phyloP scores from a whole-genome alignment of 2,797 vertebrate genomes.

The Tarsius wallacei region DNA sequence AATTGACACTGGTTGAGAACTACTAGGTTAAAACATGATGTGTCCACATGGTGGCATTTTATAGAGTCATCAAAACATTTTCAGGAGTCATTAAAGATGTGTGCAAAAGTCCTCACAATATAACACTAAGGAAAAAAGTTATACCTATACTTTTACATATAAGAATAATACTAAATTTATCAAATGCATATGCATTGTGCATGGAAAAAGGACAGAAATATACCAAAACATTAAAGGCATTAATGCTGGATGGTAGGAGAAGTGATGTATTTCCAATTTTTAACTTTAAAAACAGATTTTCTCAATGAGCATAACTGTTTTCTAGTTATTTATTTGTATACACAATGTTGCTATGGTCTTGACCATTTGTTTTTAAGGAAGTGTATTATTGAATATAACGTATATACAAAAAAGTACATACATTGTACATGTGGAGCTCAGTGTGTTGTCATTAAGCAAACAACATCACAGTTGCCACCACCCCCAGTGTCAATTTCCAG shows the following conservation, averaged over 20 bases:
- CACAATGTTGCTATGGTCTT: background rate
- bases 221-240: background rate
- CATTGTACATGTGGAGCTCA: background rate
- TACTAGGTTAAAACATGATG: background rate
- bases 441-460: background rate
- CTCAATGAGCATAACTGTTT: background rate
- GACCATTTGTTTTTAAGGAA: slow-evolving; percentile 19
- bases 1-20: background rate
- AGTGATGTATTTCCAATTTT: slow-evolving; percentile 10
- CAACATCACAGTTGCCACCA: background rate
- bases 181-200: background rate
- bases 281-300: slow-evolving; percentile 4
- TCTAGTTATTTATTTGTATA: slow-evolving; percentile 3
- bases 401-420: background rate
- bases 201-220: slow-evolving; percentile 45
- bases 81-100: background rate
- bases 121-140: background rate
- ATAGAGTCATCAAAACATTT: background rate
- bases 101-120: background rate
- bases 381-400: background rate
- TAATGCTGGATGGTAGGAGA: background rate
- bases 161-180: slow-evolving; percentile 7
- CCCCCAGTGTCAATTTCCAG: background rate
- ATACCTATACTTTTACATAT: background rate
- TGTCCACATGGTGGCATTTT: background rate